Conservation (phyloP, 2,113 vertebrate genomes). For the Gobius niger region DNA sequence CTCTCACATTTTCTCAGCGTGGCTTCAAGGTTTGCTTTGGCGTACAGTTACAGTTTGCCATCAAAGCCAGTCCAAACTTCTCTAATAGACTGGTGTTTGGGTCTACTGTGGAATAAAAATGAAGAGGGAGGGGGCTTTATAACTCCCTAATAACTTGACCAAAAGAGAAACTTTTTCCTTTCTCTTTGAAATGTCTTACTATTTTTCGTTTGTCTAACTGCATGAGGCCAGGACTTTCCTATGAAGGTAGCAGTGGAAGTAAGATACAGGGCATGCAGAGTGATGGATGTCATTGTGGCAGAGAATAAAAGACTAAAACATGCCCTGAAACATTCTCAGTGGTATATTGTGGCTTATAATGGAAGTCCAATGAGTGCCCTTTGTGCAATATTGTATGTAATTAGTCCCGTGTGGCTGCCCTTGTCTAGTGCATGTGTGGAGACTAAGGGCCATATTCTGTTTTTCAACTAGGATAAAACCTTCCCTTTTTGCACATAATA, state of each 20-base stretch:
- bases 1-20: slow-evolving; percentile 35
- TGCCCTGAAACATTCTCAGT: background rate
- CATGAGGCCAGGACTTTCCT: background rate
- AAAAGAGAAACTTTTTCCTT: slow-evolving; percentile 35
- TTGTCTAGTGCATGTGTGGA: background rate
- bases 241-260: background rate
- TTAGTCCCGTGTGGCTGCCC: background rate
- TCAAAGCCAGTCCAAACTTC: slow-evolving; percentile 52
- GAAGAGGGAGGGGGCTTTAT: slow-evolving; percentile 19
- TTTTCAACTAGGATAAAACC: background rate
- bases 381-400: background rate
- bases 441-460: background rate
- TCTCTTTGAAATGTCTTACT: slow-evolving; percentile 8
- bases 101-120: slow-evolving; percentile 9
- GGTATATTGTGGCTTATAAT: background rate
- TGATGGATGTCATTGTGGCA: background rate
- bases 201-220: slow-evolving; percentile 16
- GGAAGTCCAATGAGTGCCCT: background rate
- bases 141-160: slow-evolving; percentile 58
- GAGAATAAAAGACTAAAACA: background rate
- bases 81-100: slow-evolving; percentile 40
- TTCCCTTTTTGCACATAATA: too few relatives aligned
- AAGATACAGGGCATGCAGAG: background rate
- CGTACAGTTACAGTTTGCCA: slow-evolving; percentile 52
- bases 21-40: slow-evolving; percentile 59